These are phyloP conservation scores for Camptogramma bilineatum DNA, from an alignment of 2,888 invertebrate genomes.

Conservation along the genomic window DNA sequence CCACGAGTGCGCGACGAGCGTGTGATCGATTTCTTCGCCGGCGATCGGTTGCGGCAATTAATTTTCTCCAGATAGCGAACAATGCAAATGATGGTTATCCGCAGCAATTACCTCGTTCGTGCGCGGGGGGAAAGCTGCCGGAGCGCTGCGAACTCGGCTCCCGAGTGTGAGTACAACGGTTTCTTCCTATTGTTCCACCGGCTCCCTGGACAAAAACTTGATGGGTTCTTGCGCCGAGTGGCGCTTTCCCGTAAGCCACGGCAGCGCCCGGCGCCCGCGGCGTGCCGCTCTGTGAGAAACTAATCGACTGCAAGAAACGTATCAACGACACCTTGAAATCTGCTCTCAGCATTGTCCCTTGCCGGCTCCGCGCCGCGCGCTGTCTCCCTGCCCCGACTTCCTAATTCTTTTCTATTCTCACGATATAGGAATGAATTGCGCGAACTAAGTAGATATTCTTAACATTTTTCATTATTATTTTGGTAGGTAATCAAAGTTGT, in stretches of 20 bases:
- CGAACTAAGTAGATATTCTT: conserved; percentile 10
- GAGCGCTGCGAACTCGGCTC: conserved; percentile 64
- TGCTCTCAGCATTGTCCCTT: conserved; percentile 59
- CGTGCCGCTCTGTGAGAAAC: conserved; percentile 54
- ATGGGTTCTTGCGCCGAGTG: conserved; percentile 54
- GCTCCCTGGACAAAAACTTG: conserved; percentile 61
- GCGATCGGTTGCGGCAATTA: conserved; percentile 71
- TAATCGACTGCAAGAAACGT: conserved; percentile 50
- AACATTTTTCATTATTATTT: conserved; percentile 5
- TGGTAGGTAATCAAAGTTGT: conserved; percentile 5
- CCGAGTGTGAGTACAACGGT: conserved; percentile 72
- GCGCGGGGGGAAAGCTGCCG: conserved; percentile 76
- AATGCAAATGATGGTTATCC: conserved; percentile 82
- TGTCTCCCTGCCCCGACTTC: conserved; percentile 40
- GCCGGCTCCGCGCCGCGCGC: conserved; percentile 25
- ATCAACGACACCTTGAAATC: conserved; percentile 56
- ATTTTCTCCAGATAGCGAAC: conserved; percentile 79
- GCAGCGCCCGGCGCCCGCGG: conserved; percentile 41
- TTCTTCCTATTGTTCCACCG: conserved; percentile 79
- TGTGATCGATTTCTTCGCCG: conserved; percentile 64
- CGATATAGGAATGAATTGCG: conserved; percentile 27
- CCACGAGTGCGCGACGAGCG: conserved; percentile 49
- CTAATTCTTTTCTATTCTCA: conserved; percentile 38
- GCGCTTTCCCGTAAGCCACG: conserved; percentile 68
- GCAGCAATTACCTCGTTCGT: conserved; percentile 69